Evolutionary conservation across 30 jellyfish, hydroid and myxozoan species (phyloP).

Genomic region (Hydractinia symbiolongicarpus): DNA sequence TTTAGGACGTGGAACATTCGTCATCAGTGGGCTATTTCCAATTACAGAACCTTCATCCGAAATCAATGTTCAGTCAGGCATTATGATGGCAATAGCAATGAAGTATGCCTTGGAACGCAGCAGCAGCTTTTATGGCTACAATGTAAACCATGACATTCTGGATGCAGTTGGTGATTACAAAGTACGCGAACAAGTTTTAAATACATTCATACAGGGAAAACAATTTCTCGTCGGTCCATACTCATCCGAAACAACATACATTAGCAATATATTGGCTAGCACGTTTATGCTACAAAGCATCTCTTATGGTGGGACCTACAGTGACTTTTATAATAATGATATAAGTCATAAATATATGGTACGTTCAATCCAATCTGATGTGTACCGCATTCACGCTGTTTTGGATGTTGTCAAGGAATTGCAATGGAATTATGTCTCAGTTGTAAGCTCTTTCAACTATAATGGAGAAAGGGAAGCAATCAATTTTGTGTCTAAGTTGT

Average conservation of each 20-base stretch:
- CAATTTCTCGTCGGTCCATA: conserved; percentile 39
- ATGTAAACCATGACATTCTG: not conserved
- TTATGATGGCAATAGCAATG: conserved; percentile 25
- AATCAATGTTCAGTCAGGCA: not conserved
- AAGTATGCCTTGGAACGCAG: conserved; percentile 15
- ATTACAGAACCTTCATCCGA: not conserved
- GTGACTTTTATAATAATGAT: conserved; percentile 29
- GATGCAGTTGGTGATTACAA: not conserved
- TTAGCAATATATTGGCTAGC: conserved; percentile 20
- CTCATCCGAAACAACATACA: conserved; percentile 32
- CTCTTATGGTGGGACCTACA: conserved; percentile 58
- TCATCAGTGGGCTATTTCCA: conserved; percentile 18
- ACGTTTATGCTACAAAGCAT: conserved; percentile 22
- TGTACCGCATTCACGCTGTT: conserved; percentile 43
- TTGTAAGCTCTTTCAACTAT: conserved; percentile 48
- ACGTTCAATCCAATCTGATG: conserved; percentile 73
- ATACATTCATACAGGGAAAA: conserved; percentile 21
- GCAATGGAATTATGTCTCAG: conserved; percentile 58
- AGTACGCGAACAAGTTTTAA: conserved; percentile 16
- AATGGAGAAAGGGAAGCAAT: conserved; percentile 56
- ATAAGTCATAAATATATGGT: conserved; percentile 1
- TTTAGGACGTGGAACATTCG: conserved; percentile 25
- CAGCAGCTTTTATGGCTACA: conserved; percentile 36
- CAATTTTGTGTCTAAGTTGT: conserved; percentile 1
- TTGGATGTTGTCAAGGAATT: conserved; percentile 37